Evolutionary conservation across 2,888 invertebrate genomes (phyloP), one percentile per base, ranked within the genome.

Genomic region (Rhynchonema sp.): DNA sequence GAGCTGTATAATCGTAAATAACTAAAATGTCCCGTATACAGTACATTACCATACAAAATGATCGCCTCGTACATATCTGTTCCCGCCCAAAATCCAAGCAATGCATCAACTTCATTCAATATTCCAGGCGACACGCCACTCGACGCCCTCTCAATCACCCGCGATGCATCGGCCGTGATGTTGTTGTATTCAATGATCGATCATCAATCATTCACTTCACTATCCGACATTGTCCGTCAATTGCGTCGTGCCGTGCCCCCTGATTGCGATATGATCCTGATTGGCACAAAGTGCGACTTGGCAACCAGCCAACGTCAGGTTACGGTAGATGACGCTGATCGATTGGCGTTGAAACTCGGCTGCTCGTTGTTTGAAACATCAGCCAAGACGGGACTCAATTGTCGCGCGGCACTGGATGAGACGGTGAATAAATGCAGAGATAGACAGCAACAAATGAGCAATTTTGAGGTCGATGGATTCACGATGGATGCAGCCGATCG

Each of bases 211-310:
- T 60, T 60, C 30, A 52, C 58, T 30, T 1, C 9, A 9, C 30
- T 60, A 9, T 28, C 27, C 17, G 2, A 29, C 1, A 52, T 30
- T 52, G 3, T 60, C 17, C 30, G 59, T 17, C 38, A 60, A 28
- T 26, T 60, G 3, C 27, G 46, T 17, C 25, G 1, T 30, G 2
- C 25, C 59, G 27, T 29, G 26, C 59, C 53, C n/a, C 59, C 57
- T 0, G 53, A 60, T 54, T 23, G 56, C 54, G 60, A 59, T 49
- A 46, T 63, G 20, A 30, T 60, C 29, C 27, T 63, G 23, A 30
- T 63, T 20, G 63, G 62, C 25, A 63, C 56, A 28, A 63, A 63
- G 30, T 57, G 59, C 9, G 63, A 63, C 57, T 57, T 62, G n/a
- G 9, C 46, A 1, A 59, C 54, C 25, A 23, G 49, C 22, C 46